A percentile compares a stretch with the other conserved stretches of the same genome.
phyloP scores from a whole-genome alignment of 2,113 vertebrate species.

The Bubo bubo region DNA sequence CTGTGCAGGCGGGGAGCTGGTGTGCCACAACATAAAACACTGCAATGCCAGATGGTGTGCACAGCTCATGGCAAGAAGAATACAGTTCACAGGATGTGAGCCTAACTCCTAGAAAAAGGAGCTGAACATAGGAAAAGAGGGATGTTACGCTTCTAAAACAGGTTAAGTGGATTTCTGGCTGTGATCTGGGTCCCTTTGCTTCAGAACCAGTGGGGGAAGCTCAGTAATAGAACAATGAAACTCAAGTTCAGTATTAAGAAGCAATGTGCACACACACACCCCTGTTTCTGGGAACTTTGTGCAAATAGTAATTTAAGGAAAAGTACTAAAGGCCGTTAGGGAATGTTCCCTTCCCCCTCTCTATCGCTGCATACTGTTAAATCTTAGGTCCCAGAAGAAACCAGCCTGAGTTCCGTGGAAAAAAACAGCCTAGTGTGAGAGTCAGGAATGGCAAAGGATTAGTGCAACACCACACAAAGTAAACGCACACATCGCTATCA shows the following conservation, averaged over 20 bases:
- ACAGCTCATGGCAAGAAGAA: not conserved
- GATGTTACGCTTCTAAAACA: not conserved
- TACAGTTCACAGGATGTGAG: not conserved
- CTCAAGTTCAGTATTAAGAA: not conserved
- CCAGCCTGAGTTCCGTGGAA: not conserved
- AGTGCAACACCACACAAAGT: accelerated
- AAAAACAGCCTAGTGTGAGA: not conserved
- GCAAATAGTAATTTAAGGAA: not conserved
- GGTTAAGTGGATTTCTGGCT: not conserved
- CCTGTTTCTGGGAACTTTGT: not conserved
- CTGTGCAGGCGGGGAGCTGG: not conserved
- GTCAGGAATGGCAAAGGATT: not conserved
- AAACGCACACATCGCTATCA: accelerated
- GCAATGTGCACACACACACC: accelerated
- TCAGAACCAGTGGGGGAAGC: not conserved
- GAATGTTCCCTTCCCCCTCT: not conserved
- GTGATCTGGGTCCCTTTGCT: not conserved
- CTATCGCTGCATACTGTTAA: not conserved
- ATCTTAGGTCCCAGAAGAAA: not conserved
- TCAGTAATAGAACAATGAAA: not conserved
- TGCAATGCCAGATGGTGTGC: not conserved
- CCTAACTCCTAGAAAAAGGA: not conserved
- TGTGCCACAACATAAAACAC: not conserved
- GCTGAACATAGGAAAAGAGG: not conserved
- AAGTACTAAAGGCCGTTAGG: not conserved